Conservation (phyloP, 2,888 invertebrate species). For the Sphinx pinastri region DNA sequence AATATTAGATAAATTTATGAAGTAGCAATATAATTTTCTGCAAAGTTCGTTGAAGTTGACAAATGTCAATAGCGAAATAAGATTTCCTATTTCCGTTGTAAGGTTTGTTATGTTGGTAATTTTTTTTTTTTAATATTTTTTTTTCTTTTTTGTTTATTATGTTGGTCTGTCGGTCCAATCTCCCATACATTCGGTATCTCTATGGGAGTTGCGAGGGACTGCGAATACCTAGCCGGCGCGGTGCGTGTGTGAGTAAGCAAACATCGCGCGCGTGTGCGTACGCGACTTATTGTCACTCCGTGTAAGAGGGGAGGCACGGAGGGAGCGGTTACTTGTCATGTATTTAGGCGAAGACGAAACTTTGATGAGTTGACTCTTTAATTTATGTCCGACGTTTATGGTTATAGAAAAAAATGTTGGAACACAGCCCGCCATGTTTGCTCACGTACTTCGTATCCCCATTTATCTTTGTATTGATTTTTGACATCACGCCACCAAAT, state of each 20-base stretch:
- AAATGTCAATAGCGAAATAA: too few relatives aligned
- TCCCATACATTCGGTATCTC: too few relatives aligned
- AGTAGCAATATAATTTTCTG: too few relatives aligned
- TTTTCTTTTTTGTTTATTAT: too few relatives aligned
- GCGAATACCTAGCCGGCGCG: conserved; percentile 79
- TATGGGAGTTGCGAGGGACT: too few relatives aligned
- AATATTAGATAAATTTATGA: too few relatives aligned
- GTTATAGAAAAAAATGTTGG: conserved; percentile 46
- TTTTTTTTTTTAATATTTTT: too few relatives aligned
- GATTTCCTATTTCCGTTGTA: too few relatives aligned
- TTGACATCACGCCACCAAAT: conserved; percentile 67
- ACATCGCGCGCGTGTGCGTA: conserved; percentile 65
- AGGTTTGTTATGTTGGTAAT: too few relatives aligned
- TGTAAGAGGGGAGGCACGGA: conserved; percentile 76
- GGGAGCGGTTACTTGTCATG: conserved; percentile 81
- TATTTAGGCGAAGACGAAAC: conserved; percentile 81
- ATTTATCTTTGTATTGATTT: conserved; percentile 69
- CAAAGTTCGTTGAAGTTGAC: too few relatives aligned
- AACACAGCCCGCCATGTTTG: conserved; percentile 53
- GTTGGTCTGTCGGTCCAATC: too few relatives aligned
- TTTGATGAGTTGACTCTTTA: conserved; percentile 80
- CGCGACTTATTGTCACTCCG: conserved; percentile 81
- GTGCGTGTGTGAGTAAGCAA: conserved; percentile 74
- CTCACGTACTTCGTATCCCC: conserved; percentile 55
- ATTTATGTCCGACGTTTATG: conserved; percentile 69